Conservation (phyloP, 1,140 invertebrate species). For the Aleiodes sp. region DNA sequence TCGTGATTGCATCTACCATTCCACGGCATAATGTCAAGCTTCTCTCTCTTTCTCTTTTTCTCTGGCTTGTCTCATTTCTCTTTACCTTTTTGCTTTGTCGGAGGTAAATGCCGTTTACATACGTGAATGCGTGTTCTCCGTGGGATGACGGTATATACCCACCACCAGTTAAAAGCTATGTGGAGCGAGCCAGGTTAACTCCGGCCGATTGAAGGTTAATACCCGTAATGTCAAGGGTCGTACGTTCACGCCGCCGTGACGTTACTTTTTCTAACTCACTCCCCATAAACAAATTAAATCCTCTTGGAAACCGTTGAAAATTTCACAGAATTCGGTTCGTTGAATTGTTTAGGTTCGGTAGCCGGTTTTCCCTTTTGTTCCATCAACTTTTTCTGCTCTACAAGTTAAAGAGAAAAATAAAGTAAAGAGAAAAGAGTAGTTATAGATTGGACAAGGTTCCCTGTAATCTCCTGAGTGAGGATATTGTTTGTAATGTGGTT, state of each 20-base stretch:
- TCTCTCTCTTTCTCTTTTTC: no score
- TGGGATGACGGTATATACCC: background rate
- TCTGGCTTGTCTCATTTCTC: background rate
- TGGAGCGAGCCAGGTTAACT: background rate
- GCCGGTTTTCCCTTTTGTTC: no score
- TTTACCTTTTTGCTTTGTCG: background rate
- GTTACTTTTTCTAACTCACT: background rate
- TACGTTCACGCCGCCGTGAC: background rate
- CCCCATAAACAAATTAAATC: background rate
- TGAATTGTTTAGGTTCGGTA: background rate
- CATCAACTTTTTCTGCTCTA: no score
- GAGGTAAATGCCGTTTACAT: slow-evolving; percentile 6
- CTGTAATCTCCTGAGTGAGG: no score
- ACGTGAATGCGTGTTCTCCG: background rate
- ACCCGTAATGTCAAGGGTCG: slow-evolving; percentile 28
- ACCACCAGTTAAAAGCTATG: background rate
- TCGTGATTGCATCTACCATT: background rate
- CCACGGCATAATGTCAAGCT: background rate
- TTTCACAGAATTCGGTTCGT: background rate
- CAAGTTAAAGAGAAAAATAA: no score
- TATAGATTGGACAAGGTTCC: no score
- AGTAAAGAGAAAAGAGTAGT: no score
- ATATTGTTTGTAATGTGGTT: no score
- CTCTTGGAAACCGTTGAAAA: background rate
- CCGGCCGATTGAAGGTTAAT: slow-evolving; percentile 23